These are phyloP conservation scores for Salvator merianae DNA, from an alignment of 2,113 vertebrate species.

Conservation along the genomic window DNA sequence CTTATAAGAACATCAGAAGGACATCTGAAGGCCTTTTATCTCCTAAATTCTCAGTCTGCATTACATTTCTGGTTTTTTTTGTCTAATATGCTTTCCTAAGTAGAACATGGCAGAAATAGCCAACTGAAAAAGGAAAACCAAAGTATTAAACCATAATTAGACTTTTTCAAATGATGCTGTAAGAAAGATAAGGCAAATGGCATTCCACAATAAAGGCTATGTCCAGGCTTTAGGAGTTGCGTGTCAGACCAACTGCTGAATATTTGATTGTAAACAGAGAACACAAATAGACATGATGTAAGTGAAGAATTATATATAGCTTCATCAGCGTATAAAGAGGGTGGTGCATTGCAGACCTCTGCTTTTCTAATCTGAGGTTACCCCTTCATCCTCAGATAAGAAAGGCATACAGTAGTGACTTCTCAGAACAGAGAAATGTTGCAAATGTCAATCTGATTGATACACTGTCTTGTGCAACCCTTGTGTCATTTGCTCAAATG, in stretches of 20 bases:
- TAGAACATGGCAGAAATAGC: background rate
- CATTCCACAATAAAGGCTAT: background rate
- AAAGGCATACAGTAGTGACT: constrained; percentile 23
- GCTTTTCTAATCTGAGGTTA: constrained; percentile 53
- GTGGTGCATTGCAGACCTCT: constrained; percentile 38
- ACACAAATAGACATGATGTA: background rate
- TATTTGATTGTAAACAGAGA: constrained; percentile 38
- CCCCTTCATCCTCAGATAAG: constrained; percentile 46
- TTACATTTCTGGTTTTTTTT: background rate
- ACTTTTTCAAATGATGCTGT: constrained; percentile 19
- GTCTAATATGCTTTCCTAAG: background rate
- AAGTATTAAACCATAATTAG: no score
- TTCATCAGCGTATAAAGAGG: constrained; percentile 38
- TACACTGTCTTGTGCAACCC: no score
- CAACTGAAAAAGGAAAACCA: background rate
- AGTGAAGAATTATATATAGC: constrained; percentile 32
- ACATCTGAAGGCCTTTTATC: background rate
- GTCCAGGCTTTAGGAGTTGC: constrained; percentile 27
- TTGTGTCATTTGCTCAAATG: no score
- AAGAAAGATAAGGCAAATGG: constrained; percentile 12
- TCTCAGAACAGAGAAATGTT: constrained; percentile 36
- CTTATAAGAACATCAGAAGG: background rate
- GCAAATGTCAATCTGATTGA: background rate
- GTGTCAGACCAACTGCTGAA: constrained; percentile 18
- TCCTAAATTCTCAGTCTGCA: background rate